Evolutionary conservation across 2,113 vertebrate genomes (phyloP).

Genomic region (Psettodes erumei): DNA sequence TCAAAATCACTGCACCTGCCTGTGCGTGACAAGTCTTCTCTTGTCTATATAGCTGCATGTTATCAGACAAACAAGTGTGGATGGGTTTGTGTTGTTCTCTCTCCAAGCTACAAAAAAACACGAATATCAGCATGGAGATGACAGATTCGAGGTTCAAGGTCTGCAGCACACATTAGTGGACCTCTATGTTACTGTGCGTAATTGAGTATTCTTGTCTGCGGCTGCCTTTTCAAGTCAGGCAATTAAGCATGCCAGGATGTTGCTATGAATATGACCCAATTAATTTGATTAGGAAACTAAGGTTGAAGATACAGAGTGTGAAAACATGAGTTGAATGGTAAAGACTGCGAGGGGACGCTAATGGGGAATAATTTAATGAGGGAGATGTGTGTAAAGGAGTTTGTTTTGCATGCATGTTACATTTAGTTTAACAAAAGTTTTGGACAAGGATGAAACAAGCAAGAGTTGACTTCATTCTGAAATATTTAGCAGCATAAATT

Average conservation of each 20-base stretch:
- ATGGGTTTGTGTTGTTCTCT: slow-evolving; percentile 10
- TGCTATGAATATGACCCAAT: slow-evolving; percentile 72
- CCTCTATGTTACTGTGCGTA: slow-evolving; percentile 57
- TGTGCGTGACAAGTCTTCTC: not conserved
- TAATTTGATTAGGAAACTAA: slow-evolving; percentile 74
- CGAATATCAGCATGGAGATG: slow-evolving; percentile 30
- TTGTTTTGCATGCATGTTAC: slow-evolving; percentile 40
- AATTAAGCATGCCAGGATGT: slow-evolving; percentile 62
- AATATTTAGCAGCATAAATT: slow-evolving; percentile 16
- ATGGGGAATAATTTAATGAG: slow-evolving; percentile 52
- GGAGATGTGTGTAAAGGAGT: slow-evolving; percentile 28
- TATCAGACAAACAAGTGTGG: not conserved
- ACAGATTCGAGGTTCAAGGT: slow-evolving; percentile 5
- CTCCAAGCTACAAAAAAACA: slow-evolving; percentile 18
- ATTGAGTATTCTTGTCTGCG: slow-evolving; percentile 69
- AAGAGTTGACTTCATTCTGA: slow-evolving; percentile 17
- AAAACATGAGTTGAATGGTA: slow-evolving; percentile 58
- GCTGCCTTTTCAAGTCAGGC: slow-evolving; percentile 51
- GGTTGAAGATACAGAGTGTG: slow-evolving; percentile 56
- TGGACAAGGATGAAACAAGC: slow-evolving; percentile 33
- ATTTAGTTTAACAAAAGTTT: slow-evolving; percentile 37
- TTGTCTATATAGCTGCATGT: slow-evolving; percentile 2
- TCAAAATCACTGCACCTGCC: slow-evolving; percentile 13
- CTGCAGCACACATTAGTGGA: slow-evolving; percentile 49
- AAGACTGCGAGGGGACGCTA: slow-evolving; percentile 32